Evolutionary conservation across 2,113 vertebrate genomes (phyloP), one percentile per base, ranked within the genome.

Genomic region (Hippolais icterina): DNA sequence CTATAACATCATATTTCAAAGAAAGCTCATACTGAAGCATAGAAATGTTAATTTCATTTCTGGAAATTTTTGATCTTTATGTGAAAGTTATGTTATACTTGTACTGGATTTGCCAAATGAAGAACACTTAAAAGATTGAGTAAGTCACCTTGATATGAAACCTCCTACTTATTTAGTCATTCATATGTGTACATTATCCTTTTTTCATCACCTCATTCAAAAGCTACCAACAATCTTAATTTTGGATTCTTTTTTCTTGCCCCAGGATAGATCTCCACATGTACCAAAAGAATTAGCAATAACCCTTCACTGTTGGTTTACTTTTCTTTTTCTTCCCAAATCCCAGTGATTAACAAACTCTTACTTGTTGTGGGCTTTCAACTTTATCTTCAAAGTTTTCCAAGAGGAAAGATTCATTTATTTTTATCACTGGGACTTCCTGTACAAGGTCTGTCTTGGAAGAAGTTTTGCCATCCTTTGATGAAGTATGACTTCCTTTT

Each of bases 301-400:
- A 87, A 9, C 2, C 27, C 3, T 60, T 70, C 15, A 35, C 9
- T n/a, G 1, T 57, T 33, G 41, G 4, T 6, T 52, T 49, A 6
- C 17, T 12, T 9, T 14, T 31, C 25, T 7, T 20, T 10, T 17
- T 25, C 13, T 21, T 11, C 3, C 10, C 5, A 74, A 29, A 80
- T 53, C 44, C 50, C 35, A 85, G 3, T 44, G 19, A 60, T 71
- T 75, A 75, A 44, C 19, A 87, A 83, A 64, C 4, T 91, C 96
- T 97, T 94, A 98, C 98, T 94, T 93, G 77, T 20, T 96, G 96
- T 50, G 95, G 66, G 22, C 44, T 89, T 75, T 21, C 60, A 39
- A 52, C 31, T 52, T n/a, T 95, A 50, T 87, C 95, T 27, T 96
- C 94, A 31, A 53, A 12, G 13, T 35, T 59, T 81, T 89, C 83